Conservation (phyloP, 23 tunicate species). For the Pegea sp. region DNA sequence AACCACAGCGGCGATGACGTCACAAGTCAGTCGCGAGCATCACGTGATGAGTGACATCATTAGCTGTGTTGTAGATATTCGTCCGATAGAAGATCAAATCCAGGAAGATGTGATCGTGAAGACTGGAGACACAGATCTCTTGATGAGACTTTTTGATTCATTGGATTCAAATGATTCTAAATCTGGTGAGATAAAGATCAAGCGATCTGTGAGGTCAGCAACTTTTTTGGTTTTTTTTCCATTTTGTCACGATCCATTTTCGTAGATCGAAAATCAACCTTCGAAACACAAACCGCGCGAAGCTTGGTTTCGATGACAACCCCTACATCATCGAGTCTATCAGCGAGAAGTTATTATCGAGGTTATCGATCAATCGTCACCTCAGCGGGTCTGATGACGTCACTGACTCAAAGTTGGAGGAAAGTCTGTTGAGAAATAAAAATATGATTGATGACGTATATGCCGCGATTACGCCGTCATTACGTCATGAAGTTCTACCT, state of each 20-base stretch:
- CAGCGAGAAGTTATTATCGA: slow-evolving; percentile 59
- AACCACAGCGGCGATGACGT: slow-evolving; percentile 34
- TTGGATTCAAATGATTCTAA: too few relatives aligned
- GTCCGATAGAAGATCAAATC: neutral
- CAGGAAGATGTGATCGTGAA: slow-evolving; percentile 1
- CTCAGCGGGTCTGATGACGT: too few relatives aligned
- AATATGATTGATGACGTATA: neutral
- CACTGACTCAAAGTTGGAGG: too few relatives aligned
- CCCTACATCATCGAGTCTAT: slow-evolving; percentile 76
- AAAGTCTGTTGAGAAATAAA: slow-evolving; percentile 1
- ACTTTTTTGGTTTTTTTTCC: too few relatives aligned
- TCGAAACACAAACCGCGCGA: slow-evolving; percentile 33
- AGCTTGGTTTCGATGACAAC: slow-evolving; percentile 37
- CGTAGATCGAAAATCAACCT: too few relatives aligned
- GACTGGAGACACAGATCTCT: slow-evolving; percentile 45
- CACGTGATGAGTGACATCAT: neutral
- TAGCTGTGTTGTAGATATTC: neutral
- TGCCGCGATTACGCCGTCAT: neutral
- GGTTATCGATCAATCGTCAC: slow-evolving; percentile 33
- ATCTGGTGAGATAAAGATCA: too few relatives aligned
- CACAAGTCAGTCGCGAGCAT: slow-evolving; percentile 14
- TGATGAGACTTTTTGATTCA: slow-evolving; percentile 52
- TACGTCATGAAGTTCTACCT: neutral
- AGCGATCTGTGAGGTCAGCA: too few relatives aligned
- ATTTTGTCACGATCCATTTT: too few relatives aligned